Evolutionary conservation across 2,797 vertebrate species (phyloP), one percentile per base, ranked within the genome.

Genomic region (Salmo trutta): DNA sequence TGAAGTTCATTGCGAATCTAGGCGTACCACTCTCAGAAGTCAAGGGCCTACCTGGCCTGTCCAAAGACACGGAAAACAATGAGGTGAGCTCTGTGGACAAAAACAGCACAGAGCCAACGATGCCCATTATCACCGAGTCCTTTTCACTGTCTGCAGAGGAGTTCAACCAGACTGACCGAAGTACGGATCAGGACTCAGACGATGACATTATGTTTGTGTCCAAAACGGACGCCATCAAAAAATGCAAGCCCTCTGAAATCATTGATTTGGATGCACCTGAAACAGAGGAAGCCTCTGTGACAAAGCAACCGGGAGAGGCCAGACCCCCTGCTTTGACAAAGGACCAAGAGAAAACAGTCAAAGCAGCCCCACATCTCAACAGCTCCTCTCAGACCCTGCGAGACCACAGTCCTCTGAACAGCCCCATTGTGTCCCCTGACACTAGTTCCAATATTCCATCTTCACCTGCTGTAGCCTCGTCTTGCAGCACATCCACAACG

Each of bases 1-100:
- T 99, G 71, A 97, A 97, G 79, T 99, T 99, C 87, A 96, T 99
- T 77, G 96, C 97, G 36, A 97, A 97, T 81, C 91, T 99, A 82
- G 95, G 93, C 1, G 73, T 93, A 1, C 92, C 96, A 0, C 88
- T 94, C 0, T 94, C 97, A 0, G 96, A 98, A 84, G 96, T 97
- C 29, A 98, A 96, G 84, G 94, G 90, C 67, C 90, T 96, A 79
- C 93, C 94, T 3, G 91, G 93, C 0, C 85, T 94, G 78, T 94
- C 90, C 0, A 94, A 93, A 84, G 95, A 95, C 59, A 59, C 88
- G 1, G 92, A 92, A 70, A 91, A 84, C 84, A 89, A 89, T 76
- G 91, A 81, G 71, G 59, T 88, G 75, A 36, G 88, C 3, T 15
- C 85, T 4, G 19, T 85, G 17, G 88, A 92, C 79, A 81, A 90